Base-by-base conservation (phyloP, 2,797 vertebrate species). In the Spinibarbus caldwelli region DNA sequence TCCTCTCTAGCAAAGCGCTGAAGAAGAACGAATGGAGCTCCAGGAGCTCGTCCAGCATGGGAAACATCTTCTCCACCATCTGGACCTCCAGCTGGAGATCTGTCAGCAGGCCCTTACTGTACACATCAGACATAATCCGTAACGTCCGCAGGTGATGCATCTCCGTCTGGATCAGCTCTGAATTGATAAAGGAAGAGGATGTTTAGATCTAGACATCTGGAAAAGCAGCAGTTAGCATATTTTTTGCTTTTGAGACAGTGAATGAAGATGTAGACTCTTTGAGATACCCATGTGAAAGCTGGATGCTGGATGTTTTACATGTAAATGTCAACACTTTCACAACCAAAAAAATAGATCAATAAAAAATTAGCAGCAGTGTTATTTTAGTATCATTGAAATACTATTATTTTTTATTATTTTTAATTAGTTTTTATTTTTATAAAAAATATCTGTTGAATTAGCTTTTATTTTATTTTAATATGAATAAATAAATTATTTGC, bases 111-210 rank as follows among this genome's bases (percentile, higher is more conserved):
- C 98, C 98, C 78, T 97, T 96, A 36, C 96, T 96, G 94, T 97
- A 99, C 1, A 99, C 97, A 0, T 99, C 97, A 0, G 95, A 96
- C 98, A 99, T 98, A 91, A 99, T 99, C 91, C 97, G 97, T 90
- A 99, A 88, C 0, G 97, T 99, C 64, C 97, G 96, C 78, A 99
- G 90, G 34, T 99, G 98, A 91, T 99, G 98, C 94, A 99, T 96
- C 94, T 99, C 98, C 0, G 98, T 99, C 93, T 99, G 98, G 95
- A 99, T 98, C 57, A 99, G 89, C 91, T 99, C 98, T 99, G 93
- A 2, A 78, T 0, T 73, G 7, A 81, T 23, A 45, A 47, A 73
- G 67, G 31, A 78, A 36, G 4, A 43, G 9, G 34, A 81, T 52
- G 82, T 76, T 83, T 36, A 72, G 10, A 62, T 34, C 2, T 38